phyloP scores from a whole-genome alignment of 1,140 invertebrate species.

The Drosophila pectinifera region DNA sequence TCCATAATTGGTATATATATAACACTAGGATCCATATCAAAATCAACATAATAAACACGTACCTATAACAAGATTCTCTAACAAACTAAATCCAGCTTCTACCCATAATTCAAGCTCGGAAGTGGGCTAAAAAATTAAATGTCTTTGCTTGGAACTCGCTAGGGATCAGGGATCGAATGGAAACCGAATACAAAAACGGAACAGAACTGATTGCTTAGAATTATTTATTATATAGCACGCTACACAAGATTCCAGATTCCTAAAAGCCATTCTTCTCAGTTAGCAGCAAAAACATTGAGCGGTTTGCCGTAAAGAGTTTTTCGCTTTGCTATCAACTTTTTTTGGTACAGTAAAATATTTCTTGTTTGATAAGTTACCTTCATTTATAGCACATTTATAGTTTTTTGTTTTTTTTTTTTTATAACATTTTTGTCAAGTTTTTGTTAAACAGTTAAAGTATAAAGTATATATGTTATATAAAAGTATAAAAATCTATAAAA shows the following conservation, averaged over 20 bases:
- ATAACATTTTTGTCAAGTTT: slow-evolving; percentile 43
- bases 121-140: slow-evolving; percentile 60
- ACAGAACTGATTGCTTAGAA: slow-evolving; percentile 56
- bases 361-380: slow-evolving; percentile 69
- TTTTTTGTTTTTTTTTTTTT: slow-evolving; percentile 50
- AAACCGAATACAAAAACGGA: slow-evolving; percentile 46
- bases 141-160: slow-evolving; percentile 75
- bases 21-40: slow-evolving; percentile 51
- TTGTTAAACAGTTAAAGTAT: slow-evolving; percentile 81
- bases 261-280: slow-evolving; percentile 25
- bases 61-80: slow-evolving; percentile 62
- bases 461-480: slow-evolving; percentile 81
- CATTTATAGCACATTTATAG: slow-evolving; percentile 70
- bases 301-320: slow-evolving; percentile 59
- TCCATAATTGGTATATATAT: slow-evolving; percentile 33
- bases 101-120: slow-evolving; percentile 37
- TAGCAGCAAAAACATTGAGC: slow-evolving; percentile 71
- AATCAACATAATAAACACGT: slow-evolving; percentile 54
- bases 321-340: slow-evolving; percentile 33
- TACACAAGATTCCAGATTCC: slow-evolving; percentile 71
- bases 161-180: slow-evolving; percentile 31
- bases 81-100: slow-evolving; percentile 46
- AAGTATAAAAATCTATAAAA: slow-evolving; percentile 84
- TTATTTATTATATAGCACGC: slow-evolving; percentile 61
- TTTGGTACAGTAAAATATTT: slow-evolving; percentile 71